Evolutionary conservation across 2,113 vertebrate species (phyloP).

Genomic region (Arothron firmamentum): DNA sequence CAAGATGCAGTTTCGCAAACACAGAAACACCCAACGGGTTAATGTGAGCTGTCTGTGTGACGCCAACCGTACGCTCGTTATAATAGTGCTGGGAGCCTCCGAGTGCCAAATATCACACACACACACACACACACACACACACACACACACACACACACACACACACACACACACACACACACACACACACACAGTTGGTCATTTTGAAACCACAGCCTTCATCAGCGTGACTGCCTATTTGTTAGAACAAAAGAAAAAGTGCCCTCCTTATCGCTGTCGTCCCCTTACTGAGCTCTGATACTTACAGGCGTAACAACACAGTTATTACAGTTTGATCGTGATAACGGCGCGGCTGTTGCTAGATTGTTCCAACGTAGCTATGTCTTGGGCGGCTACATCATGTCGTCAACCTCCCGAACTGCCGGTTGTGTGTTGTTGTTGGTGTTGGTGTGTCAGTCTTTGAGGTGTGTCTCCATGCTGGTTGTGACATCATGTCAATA

Average conservation of each 20-base stretch:
- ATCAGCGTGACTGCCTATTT: conserved; percentile 46
- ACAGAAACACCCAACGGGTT: conserved; percentile 59
- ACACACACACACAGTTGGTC: conserved; percentile 49
- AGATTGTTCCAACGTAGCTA: no score
- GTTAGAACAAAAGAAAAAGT: conserved; percentile 26
- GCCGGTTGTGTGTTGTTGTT: not conserved
- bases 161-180: conserved; percentile 43
- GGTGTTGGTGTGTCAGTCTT: no score
- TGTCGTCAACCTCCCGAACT: no score
- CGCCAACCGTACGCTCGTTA: conserved; percentile 70
- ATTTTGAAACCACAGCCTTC: conserved; percentile 54
- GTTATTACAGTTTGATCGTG: no score
- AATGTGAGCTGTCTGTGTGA: conserved; percentile 65
- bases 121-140: conserved; percentile 45
- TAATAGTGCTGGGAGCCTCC: conserved; percentile 67
- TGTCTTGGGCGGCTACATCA: no score
- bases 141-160: conserved; percentile 46
- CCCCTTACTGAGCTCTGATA: not conserved
- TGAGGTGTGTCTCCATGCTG: conserved; percentile 26
- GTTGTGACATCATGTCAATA: conserved; percentile 31
- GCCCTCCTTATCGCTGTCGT: conserved; percentile 22
- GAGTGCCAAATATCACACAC: conserved; percentile 66
- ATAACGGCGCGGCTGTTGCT: no score
- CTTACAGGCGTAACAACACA: no score
- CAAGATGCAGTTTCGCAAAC: conserved; percentile 36